Conservation (phyloP, 2,888 invertebrate genomes). For the Philhelius pedissequus region DNA sequence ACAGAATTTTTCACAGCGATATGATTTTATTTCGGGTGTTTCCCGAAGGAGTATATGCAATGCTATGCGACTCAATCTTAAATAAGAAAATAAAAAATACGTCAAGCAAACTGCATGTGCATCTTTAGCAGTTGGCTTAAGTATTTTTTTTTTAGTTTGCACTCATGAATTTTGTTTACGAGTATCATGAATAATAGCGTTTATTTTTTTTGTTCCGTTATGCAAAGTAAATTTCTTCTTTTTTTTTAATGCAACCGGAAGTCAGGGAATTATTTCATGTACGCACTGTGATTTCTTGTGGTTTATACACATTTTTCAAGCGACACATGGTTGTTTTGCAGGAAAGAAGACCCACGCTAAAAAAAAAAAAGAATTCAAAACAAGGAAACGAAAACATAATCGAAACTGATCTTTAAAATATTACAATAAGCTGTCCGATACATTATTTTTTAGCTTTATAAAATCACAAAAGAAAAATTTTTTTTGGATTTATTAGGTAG, state of each 20-base stretch:
- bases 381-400: too few species aligned
- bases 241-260: slow-evolving; percentile 34
- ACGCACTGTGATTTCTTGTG: background rate
- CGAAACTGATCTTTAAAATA: too few species aligned
- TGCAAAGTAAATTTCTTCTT: background rate
- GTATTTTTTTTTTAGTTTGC: background rate
- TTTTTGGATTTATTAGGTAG: too few species aligned
- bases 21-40: slow-evolving; percentile 42
- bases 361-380: too few species aligned
- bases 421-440: too few species aligned
- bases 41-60: slow-evolving; percentile 21
- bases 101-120: background rate
- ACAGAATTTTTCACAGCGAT: background rate
- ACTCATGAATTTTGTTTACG: background rate
- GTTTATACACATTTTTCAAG: background rate
- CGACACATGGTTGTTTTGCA: too few species aligned
- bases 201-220: background rate
- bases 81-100: background rate
- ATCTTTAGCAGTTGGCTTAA: background rate
- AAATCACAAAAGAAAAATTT: too few species aligned
- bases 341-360: too few species aligned
- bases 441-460: too few species aligned
- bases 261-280: slow-evolving; percentile 18
- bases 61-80: background rate
- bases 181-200: background rate